phyloP scores from a whole-genome alignment of 2,113 vertebrate genomes.

The Siphamia tubifer region DNA sequence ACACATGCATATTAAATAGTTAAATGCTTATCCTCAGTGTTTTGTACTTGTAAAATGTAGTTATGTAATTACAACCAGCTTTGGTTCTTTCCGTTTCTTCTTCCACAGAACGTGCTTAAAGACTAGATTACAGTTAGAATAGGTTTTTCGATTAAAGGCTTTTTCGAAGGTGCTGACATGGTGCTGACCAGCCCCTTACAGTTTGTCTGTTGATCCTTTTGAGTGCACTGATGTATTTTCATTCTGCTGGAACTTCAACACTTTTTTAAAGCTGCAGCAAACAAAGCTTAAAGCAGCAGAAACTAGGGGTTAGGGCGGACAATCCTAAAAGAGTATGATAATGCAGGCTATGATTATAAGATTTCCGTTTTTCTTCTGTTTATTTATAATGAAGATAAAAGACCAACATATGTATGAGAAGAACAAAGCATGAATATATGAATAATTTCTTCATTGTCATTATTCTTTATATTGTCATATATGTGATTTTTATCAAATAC shows the following conservation, averaged over 20 bases:
- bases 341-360: background rate
- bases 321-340: too few relatives aligned
- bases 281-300: background rate
- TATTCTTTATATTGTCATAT: too few relatives aligned
- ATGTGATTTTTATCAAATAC: too few relatives aligned
- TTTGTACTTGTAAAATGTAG: too few relatives aligned
- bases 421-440: too few relatives aligned
- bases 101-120: background rate
- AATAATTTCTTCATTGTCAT: too few relatives aligned
- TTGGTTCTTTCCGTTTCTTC: background rate
- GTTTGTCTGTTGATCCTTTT: constrained; percentile 6
- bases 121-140: background rate
- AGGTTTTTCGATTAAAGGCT: background rate
- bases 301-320: too few relatives aligned
- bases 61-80: too few relatives aligned
- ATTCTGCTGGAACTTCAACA: background rate
- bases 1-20: too few relatives aligned
- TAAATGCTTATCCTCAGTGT: too few relatives aligned
- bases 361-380: background rate
- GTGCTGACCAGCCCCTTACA: constrained; percentile 12
- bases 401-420: too few relatives aligned
- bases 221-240: constrained; percentile 15
- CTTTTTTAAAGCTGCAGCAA: background rate
- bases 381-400: too few relatives aligned
- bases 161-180: background rate